phyloP scores from a whole-genome alignment of 2,797 vertebrate species.

The Triplophysa bombifrons region DNA sequence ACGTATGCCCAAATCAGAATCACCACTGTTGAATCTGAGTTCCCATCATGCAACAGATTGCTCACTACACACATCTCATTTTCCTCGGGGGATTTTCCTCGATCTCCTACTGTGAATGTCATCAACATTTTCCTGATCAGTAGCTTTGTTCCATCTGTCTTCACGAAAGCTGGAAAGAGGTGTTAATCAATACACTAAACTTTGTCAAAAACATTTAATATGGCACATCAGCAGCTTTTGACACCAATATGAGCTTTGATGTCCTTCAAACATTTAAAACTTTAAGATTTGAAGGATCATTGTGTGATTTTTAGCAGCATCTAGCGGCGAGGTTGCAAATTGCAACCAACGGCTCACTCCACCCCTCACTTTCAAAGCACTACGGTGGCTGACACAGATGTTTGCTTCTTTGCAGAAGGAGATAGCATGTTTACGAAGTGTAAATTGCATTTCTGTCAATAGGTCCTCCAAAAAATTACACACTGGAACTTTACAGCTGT shows the following conservation, averaged over 20 bases:
- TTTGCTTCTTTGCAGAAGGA: too few relatives aligned
- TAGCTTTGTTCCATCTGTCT: slow-evolving; percentile 4
- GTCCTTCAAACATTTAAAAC: not conserved
- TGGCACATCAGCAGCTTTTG: not conserved
- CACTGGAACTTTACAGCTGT: too few relatives aligned
- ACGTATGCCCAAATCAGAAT: too few relatives aligned
- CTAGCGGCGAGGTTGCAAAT: too few relatives aligned
- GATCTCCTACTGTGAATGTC: slow-evolving; percentile 4
- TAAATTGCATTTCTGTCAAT: too few relatives aligned
- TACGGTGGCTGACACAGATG: too few relatives aligned
- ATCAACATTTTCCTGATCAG: slow-evolving; percentile 17
- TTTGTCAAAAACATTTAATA: not conserved
- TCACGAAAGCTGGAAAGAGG: not conserved
- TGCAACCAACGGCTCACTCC: too few relatives aligned
- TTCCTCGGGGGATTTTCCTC: not conserved
- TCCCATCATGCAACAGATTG: slow-evolving; percentile 8
- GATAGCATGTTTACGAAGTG: too few relatives aligned
- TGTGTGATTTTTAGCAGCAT: too few relatives aligned
- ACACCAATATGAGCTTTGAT: not conserved
- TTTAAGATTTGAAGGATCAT: too few relatives aligned
- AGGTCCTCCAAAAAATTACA: too few relatives aligned
- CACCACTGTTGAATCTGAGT: not conserved
- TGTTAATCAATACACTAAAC: slow-evolving; percentile 8
- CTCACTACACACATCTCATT: slow-evolving; percentile 1
- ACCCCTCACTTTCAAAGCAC: too few relatives aligned